Evolutionary conservation across 2,797 vertebrate species (phyloP).

Genomic region (Liparis tanakae): DNA sequence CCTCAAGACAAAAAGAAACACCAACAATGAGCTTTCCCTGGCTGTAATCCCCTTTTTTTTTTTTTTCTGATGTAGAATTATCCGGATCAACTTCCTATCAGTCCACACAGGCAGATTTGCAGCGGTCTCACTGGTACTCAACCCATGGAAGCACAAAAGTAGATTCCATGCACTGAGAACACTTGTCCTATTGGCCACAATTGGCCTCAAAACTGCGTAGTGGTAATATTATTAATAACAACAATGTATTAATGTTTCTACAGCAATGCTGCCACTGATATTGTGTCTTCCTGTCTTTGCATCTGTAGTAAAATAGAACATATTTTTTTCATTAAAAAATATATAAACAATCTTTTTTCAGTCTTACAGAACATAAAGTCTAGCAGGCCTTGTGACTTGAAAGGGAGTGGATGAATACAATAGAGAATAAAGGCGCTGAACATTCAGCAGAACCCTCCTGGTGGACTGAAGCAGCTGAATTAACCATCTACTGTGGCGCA

Average conservation of each 20-base stretch:
- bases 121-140: conserved; percentile 51
- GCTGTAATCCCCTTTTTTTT: conserved; percentile 43
- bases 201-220: neutral
- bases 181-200: conserved; percentile 38
- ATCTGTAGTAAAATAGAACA: neutral
- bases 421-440: neutral
- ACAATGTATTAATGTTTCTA: neutral
- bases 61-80: conserved; percentile 63
- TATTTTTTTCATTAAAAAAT: neutral
- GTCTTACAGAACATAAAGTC: neutral
- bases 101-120: conserved; percentile 69
- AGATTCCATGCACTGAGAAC: conserved; percentile 25
- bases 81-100: conserved; percentile 69
- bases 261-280: neutral
- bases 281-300: neutral
- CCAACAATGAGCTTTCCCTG: conserved; percentile 45
- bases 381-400: neutral
- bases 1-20: conserved; percentile 47
- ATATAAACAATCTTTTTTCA: neutral
- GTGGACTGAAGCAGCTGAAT: conserved; percentile 21
- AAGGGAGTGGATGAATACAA: neutral
- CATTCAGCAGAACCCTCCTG: neutral
- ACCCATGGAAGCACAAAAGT: conserved; percentile 41
- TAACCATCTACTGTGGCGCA: neutral
- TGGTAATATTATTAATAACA: neutral